Evolutionary conservation across 2,888 invertebrate genomes (phyloP).

Genomic region (Cylloceria caligata): DNA sequence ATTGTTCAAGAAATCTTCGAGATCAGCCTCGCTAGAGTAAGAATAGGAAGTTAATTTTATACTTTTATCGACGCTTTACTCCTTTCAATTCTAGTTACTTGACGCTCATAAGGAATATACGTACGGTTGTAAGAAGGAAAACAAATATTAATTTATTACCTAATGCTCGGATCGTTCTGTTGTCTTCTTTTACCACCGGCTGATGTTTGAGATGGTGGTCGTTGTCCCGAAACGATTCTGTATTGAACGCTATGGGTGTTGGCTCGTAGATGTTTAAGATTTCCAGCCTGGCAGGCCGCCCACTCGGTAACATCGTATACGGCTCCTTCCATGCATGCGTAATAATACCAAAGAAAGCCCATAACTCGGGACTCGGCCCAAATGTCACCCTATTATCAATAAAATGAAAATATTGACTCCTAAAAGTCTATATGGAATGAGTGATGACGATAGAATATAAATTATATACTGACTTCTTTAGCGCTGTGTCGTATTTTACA

Average conservation of each 20-base stretch:
- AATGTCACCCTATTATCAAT: slow-evolving; percentile 91
- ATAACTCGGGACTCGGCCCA: slow-evolving; percentile 97
- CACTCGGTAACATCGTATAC: slow-evolving; percentile 98
- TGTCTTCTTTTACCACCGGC: slow-evolving; percentile 79
- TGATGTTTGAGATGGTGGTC: slow-evolving; percentile 84
- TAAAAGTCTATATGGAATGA: neutral
- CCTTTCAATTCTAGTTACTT: neutral
- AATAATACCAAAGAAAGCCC: slow-evolving; percentile 97
- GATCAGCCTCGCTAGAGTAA: slow-evolving; percentile 89
- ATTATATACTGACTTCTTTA: slow-evolving; percentile 89
- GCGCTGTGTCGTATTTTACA: slow-evolving; percentile 96
- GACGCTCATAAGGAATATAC: neutral
- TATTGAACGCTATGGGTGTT: slow-evolving; percentile 97
- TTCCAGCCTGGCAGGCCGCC: slow-evolving; percentile 96
- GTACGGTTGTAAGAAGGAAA: no score
- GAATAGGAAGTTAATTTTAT: neutral
- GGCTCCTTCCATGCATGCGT: slow-evolving; percentile 98
- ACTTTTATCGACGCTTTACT: neutral
- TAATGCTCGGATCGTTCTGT: slow-evolving; percentile 79
- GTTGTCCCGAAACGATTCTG: slow-evolving; percentile 92
- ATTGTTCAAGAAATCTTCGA: slow-evolving; percentile 93
- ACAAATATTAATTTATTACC: slow-evolving; percentile 72
- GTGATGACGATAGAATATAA: no score
- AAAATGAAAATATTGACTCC: slow-evolving; percentile 6
- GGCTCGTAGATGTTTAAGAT: slow-evolving; percentile 93